These are phyloP conservation scores for Caloenas nicobarica DNA, from an alignment of 2,113 vertebrate genomes.

Conservation along the genomic window DNA sequence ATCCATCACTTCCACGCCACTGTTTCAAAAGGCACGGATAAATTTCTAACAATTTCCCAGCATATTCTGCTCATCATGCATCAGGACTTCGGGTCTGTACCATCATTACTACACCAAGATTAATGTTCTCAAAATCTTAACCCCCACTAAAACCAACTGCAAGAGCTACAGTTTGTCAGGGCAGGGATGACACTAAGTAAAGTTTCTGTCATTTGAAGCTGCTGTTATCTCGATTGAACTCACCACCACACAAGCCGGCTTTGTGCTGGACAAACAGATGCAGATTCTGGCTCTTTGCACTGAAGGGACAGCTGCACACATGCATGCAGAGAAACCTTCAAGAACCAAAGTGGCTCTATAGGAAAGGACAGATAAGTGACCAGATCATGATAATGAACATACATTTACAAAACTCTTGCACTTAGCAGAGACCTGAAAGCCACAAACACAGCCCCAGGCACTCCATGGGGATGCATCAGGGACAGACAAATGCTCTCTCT, in stretches of 20 bases:
- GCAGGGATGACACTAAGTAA: neutral
- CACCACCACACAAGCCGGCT: neutral
- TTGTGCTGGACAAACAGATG: neutral
- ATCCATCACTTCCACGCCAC: neutral
- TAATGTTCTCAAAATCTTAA: neutral
- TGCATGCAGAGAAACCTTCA: neutral
- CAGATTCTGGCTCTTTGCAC: fast-evolving
- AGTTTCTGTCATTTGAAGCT: neutral
- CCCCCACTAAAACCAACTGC: neutral
- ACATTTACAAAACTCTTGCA: neutral
- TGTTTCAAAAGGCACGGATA: neutral
- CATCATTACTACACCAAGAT: neutral
- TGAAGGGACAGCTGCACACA: neutral
- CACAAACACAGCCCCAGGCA: neutral
- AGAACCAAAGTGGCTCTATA: neutral
- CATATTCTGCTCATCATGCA: neutral
- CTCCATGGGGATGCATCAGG: neutral
- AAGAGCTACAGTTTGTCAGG: neutral
- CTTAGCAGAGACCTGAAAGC: neutral
- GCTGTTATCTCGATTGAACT: neutral
- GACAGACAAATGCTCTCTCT: neutral
- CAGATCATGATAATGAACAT: neutral
- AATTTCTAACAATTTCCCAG: neutral
- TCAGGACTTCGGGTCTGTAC: neutral
- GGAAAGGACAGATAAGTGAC: neutral